phyloP scores from a whole-genome alignment of 2,888 invertebrate species.

The Eristalis tenax region DNA sequence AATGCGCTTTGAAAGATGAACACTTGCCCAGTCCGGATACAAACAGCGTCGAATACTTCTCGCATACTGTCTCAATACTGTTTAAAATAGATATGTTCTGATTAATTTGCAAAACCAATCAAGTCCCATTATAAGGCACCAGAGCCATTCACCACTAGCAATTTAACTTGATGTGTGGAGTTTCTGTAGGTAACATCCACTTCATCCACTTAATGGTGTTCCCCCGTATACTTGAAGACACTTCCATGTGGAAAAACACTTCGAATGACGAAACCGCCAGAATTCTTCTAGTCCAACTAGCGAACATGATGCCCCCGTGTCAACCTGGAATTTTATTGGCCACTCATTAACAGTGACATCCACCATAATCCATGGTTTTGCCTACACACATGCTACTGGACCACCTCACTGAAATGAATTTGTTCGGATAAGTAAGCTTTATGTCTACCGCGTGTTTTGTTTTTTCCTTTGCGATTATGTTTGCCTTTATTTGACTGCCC shows the following conservation, averaged over 20 bases:
- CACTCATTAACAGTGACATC: slow-evolving; percentile 10
- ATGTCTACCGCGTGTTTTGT: too few species aligned
- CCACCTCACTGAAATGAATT: too few species aligned
- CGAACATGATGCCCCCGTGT: slow-evolving; percentile 45
- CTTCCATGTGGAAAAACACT: slow-evolving; percentile 6
- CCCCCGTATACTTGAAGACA: slow-evolving; percentile 13
- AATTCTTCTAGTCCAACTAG: slow-evolving; percentile 20
- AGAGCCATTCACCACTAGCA: slow-evolving; percentile 14
- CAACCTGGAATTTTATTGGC: slow-evolving; percentile 35
- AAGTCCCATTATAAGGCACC: slow-evolving; percentile 20
- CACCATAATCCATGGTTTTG: not conserved
- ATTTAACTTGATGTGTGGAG: not conserved
- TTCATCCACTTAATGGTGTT: not conserved
- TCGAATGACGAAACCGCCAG: slow-evolving; percentile 1
- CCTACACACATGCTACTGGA: too few species aligned
- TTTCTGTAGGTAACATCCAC: not conserved
- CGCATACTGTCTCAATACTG: not conserved
- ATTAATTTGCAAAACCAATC: not conserved
- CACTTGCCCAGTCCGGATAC: not conserved
- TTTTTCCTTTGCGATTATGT: too few species aligned
- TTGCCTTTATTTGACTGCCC: too few species aligned
- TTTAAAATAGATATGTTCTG: not conserved
- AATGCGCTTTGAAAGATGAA: not conserved
- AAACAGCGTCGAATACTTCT: not conserved
- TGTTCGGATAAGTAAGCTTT: too few species aligned